Base-by-base conservation (phyloP, 2,797 vertebrate species). In the Gymnothorax javanicus region DNA sequence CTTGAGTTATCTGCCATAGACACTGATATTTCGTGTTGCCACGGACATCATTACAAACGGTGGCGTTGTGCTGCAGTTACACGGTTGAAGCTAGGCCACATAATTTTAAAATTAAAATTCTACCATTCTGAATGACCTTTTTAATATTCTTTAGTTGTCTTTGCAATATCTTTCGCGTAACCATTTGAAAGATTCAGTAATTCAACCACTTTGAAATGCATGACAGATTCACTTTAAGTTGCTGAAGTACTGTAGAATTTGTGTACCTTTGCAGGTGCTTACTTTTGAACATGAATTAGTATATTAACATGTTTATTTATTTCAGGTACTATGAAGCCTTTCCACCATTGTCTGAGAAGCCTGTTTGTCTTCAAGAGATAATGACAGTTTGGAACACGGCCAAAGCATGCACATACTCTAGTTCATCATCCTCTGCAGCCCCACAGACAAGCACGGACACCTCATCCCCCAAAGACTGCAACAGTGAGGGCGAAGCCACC, bases 311-410 rank as follows among this genome's bases (percentile, higher is more conserved):
- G 33, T 50, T 87, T 77, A 87, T 71, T 88, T 0, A 1, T 90
- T 88, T 15, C 91, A 99, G 99, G 99, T 99, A 99, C 94, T 99
- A 99, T 91, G 98, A 99, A 97, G 99, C 99, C 50, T 99, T 99
- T 94, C 98, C 99, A 93, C 97, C 98, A 91, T 96, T 99, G 91
- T 99, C 98, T 85, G 97, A 99, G 94, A 99, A 99, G 93, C 95
- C 99, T 85, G 98, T 99, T 95, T 99, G 98, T 97, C 97, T 99
- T 94, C 98, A 99, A 94, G 99, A 99, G 96, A 98, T 99, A 89
- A 98, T 98, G 98, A 99, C 98, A 0, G 99, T 99, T 92, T 99
- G 99, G 99, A 99, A 98, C 96, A 99, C 98, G 94, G 96, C 98
- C 86, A 98, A 98, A 95, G 95, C 96, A 89, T 97, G 96, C 86